A percentile compares a stretch with the other conserved stretches of the same genome.
phyloP scores from a whole-genome alignment of 2,797 vertebrate genomes.

The Notolabrus celidotus region DNA sequence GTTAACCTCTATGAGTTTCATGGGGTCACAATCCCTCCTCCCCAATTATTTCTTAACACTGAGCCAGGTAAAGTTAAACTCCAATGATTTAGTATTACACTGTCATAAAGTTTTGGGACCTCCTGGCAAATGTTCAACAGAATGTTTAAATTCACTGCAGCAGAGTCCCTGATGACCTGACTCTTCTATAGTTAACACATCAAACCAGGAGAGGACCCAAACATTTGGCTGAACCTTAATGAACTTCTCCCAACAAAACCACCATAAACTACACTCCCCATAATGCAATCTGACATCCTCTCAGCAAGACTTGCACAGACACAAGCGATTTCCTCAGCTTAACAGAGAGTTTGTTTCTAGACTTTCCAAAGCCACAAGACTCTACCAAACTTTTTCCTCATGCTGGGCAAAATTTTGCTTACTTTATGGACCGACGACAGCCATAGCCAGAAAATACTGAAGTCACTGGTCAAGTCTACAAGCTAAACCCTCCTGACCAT shows the following conservation, averaged over 20 bases:
- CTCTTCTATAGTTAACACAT: constrained; percentile 13
- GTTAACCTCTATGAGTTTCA: constrained; percentile 73
- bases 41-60: constrained; percentile 67
- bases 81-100: constrained; percentile 41
- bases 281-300: background rate
- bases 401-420: background rate
- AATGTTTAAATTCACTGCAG: constrained; percentile 27
- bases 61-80: constrained; percentile 50
- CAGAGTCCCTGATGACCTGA: background rate
- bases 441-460: background rate
- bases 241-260: constrained; percentile 7
- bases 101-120: constrained; percentile 44
- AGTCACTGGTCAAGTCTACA: too few relatives aligned
- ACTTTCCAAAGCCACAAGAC: background rate
- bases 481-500: constrained; percentile 1
- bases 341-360: too few relatives aligned
- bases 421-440: background rate
- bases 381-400: too few relatives aligned
- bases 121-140: constrained; percentile 22
- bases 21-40: constrained; percentile 59
- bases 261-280: constrained; percentile 18
- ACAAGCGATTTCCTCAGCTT: too few relatives aligned
- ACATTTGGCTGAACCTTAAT: constrained; percentile 22
- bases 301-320: background rate
- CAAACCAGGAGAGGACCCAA: background rate